Evolutionary conservation across 2,888 invertebrate species (phyloP), one percentile per base, ranked within the genome.

Genomic region (Lepeophtheirus nordmannii): DNA sequence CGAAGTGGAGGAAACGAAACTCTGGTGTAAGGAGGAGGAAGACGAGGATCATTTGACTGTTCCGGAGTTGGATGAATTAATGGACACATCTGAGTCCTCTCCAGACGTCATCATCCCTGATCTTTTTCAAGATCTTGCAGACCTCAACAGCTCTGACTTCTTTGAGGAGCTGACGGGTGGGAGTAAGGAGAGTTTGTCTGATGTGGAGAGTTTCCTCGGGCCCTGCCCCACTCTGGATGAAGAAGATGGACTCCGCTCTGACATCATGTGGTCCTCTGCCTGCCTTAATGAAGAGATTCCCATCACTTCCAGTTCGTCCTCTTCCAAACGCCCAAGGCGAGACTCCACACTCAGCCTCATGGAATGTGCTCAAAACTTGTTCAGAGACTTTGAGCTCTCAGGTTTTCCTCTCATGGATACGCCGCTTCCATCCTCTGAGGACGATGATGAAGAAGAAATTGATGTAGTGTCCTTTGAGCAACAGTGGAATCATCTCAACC

Each of bases 361-460:
- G 12, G 63, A 63, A 53, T 63, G 63, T 9, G 63, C 63, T n/a
- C 46, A 63, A 23, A 53, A 23, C 20, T 17, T 63, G 9, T 38
- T 63, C 20, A 17, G 53, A n/a, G 38, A 53, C 22, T 17, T 63
- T 17, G 40, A 38, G 38, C 39, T 41, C 12, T 41, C 40, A 7
- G 62, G 62, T 14, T 53, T 22, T 10, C 22, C 46, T n/a, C 22
- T 53, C 53, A 53, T 46, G 53, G 53, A 46, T 46, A 46, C 53
- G n/a, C 53, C 53, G 53, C 53, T 46, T n/a, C 53, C 53, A 46
- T 22, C 14, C 30, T 41, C 53, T 2, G 56, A 56, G 30, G 53
- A 63, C 17, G 56, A 63, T 53, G 63, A 63, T n/a, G 63, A 63
- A 22, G 63, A 63, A 12, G 63, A 63, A 53, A 63, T 63, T 53